Conservation (phyloP, 2,797 vertebrate genomes). For the Hyperoplus immaculatus region DNA sequence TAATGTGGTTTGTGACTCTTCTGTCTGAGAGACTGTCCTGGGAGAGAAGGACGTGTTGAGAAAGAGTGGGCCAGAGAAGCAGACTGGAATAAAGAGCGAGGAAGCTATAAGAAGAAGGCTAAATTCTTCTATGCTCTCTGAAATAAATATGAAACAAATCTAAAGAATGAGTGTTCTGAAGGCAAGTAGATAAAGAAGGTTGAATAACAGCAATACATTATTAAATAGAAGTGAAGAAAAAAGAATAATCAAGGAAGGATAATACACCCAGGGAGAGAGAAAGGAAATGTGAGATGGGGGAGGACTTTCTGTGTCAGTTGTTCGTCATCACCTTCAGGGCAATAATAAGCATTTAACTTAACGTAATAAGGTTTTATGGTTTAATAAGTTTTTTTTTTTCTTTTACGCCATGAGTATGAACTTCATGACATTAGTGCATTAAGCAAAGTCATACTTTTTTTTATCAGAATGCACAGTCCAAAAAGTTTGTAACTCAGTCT, state of each 20-base stretch:
- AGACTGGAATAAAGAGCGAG: background rate
- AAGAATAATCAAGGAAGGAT: background rate
- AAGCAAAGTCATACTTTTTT: too few relatives aligned
- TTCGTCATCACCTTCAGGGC: background rate
- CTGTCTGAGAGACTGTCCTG: conserved; percentile 59
- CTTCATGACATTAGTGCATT: too few relatives aligned
- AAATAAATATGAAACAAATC: background rate
- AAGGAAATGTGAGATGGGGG: background rate
- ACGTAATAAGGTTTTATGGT: background rate
- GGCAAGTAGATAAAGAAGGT: background rate
- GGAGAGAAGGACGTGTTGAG: conserved; percentile 20
- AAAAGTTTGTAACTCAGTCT: too few relatives aligned
- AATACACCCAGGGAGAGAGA: background rate
- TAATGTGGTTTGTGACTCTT: conserved; percentile 87
- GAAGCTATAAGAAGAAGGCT: background rate
- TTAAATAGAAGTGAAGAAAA: background rate
- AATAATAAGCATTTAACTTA: conserved; percentile 5
- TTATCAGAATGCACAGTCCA: too few relatives aligned
- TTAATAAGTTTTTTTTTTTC: background rate
- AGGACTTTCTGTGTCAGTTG: background rate
- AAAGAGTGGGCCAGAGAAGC: background rate
- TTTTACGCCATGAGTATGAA: background rate
- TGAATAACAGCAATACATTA: conserved; percentile 3
- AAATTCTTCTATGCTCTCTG: background rate
- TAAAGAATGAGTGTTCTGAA: background rate